Conservation (phyloP, 2,113 vertebrate genomes). For the Dryoscopus gambensis region DNA sequence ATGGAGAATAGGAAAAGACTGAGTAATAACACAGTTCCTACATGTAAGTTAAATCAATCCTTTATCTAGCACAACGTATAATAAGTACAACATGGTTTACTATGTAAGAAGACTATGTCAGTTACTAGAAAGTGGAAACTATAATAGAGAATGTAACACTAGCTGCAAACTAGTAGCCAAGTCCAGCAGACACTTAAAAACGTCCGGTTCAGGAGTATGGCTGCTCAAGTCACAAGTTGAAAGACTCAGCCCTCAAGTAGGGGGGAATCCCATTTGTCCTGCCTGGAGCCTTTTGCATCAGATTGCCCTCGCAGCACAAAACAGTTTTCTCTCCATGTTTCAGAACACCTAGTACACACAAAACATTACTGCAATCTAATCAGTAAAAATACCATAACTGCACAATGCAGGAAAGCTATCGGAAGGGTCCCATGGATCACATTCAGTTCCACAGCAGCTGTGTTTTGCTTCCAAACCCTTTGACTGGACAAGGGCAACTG, state of each 20-base stretch:
- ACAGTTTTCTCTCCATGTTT: neutral
- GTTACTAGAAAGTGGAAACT: neutral
- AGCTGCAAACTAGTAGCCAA: neutral
- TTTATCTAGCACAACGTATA: neutral
- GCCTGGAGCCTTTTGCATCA: neutral
- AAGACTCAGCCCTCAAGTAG: neutral
- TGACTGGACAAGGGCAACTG: neutral
- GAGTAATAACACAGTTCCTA: neutral
- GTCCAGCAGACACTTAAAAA: neutral
- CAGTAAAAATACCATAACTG: neutral
- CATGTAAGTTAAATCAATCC: neutral
- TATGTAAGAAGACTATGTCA: neutral
- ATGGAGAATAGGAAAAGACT: neutral
- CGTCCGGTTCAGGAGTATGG: fast-evolving
- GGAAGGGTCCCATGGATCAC: neutral
- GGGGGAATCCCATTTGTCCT: neutral
- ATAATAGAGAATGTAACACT: neutral
- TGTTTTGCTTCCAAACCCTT: neutral
- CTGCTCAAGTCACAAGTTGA: neutral
- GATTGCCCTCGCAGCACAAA: fast-evolving
- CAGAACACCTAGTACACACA: neutral
- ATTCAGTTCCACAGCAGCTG: neutral
- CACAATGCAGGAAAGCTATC: neutral
- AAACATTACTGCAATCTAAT: neutral
- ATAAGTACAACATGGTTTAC: neutral